phyloP scores from a whole-genome alignment of 2,888 invertebrate genomes.

The Galeruca laticollis region DNA sequence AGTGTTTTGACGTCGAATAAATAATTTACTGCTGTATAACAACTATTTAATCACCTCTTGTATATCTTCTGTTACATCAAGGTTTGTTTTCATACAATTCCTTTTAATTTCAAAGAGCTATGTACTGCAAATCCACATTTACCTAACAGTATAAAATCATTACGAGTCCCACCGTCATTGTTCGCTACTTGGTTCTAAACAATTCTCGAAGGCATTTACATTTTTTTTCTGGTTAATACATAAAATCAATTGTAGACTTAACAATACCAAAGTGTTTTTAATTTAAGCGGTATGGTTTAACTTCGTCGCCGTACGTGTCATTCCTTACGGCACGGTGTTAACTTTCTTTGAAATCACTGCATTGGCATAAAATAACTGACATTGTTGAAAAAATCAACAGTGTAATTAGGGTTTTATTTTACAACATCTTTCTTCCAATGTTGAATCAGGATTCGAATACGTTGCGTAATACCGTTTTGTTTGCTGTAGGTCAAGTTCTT shows the following conservation, averaged over 20 bases:
- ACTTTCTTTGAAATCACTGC: constrained; percentile 47
- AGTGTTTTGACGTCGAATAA: no score
- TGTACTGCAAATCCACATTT: not conserved
- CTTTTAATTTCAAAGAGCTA: no score
- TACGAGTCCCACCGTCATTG: not conserved
- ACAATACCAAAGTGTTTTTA: constrained; percentile 45
- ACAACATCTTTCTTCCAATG: constrained; percentile 11
- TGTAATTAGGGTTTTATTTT: constrained; percentile 33
- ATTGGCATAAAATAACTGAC: constrained; percentile 18
- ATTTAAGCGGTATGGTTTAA: constrained; percentile 44
- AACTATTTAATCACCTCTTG: no score
- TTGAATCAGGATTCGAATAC: not conserved
- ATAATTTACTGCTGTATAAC: no score
- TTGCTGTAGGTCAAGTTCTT: constrained; percentile 11
- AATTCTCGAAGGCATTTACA: constrained; percentile 39
- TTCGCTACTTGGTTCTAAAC: constrained; percentile 16
- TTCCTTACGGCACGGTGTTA: constrained; percentile 45
- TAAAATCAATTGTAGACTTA: constrained; percentile 48
- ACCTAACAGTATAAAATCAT: constrained; percentile 6
- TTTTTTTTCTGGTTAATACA: constrained; percentile 40
- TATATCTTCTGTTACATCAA: no score
- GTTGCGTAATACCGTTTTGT: not conserved
- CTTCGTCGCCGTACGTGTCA: constrained; percentile 43
- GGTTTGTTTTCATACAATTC: no score
- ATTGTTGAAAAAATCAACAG: constrained; percentile 30